These are phyloP conservation scores for Antrozous pallidus DNA, from an alignment of 2,797 vertebrate species.

Conservation along the genomic window DNA sequence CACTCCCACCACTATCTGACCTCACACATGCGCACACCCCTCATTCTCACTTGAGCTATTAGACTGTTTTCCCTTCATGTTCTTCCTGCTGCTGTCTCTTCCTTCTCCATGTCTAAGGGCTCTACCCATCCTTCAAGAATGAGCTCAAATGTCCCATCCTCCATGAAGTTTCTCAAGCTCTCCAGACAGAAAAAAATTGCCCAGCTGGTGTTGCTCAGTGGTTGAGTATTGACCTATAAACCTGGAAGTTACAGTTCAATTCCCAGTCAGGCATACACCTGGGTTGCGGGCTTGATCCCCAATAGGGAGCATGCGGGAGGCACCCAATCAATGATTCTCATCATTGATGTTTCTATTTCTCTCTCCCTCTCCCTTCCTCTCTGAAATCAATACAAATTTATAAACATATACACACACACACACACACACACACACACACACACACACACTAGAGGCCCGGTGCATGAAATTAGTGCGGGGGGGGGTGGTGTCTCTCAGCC, in stretches of 20 bases:
- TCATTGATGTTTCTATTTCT: background rate
- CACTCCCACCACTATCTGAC: background rate
- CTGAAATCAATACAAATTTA: background rate
- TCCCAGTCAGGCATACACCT: background rate
- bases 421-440: too few relatives aligned
- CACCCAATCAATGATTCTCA: background rate
- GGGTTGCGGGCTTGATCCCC: background rate
- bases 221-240: background rate
- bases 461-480: too few relatives aligned
- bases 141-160: background rate
- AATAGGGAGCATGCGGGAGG: too few relatives aligned
- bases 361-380: background rate
- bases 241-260: background rate
- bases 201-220: background rate
- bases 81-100: background rate
- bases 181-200: background rate
- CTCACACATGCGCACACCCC: too few relatives aligned
- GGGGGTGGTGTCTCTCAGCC: too few relatives aligned
- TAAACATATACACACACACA: background rate
- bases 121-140: background rate
- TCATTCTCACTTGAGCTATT: background rate
- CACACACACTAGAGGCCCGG: too few relatives aligned
- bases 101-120: background rate
- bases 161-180: background rate
- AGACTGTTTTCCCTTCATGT: background rate